Percentiles rank a stretch among this genome's conserved stretches.
These are phyloP conservation scores for Ciconia stormi DNA, from an alignment of 2,113 vertebrate genomes.

Conservation along the genomic window DNA sequence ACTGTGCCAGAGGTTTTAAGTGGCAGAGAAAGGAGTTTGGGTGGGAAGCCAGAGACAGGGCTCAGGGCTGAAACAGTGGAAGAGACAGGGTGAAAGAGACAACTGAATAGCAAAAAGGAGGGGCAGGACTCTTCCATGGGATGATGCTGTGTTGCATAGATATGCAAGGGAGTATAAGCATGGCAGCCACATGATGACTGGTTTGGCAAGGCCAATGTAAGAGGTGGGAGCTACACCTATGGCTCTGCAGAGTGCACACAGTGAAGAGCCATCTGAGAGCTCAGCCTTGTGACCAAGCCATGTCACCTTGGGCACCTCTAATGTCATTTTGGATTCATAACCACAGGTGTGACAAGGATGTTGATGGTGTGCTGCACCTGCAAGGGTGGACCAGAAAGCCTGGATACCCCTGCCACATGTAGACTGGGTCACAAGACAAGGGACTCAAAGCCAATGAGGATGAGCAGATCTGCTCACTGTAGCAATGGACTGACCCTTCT, in stretches of 20 bases:
- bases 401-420: not conserved
- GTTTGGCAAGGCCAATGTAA: not conserved
- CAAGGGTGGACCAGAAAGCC: not conserved
- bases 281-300: not conserved
- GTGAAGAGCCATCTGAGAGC: not conserved
- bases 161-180: not conserved
- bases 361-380: not conserved
- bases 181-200: not conserved
- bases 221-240: not conserved
- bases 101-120: not conserved
- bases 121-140: rapidly evolving
- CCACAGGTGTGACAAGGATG: not conserved
- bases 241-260: not conserved
- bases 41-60: not conserved
- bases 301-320: not conserved
- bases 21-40: not conserved
- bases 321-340: not conserved
- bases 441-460: not conserved
- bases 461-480: not conserved
- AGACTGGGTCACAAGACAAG: not conserved
- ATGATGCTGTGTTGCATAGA: not conserved
- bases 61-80: not conserved
- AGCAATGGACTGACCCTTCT: not conserved
- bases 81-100: not conserved
- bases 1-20: not conserved